phyloP scores from a whole-genome alignment of 2,113 vertebrate species.

The Pomatorhinus ruficollis region DNA sequence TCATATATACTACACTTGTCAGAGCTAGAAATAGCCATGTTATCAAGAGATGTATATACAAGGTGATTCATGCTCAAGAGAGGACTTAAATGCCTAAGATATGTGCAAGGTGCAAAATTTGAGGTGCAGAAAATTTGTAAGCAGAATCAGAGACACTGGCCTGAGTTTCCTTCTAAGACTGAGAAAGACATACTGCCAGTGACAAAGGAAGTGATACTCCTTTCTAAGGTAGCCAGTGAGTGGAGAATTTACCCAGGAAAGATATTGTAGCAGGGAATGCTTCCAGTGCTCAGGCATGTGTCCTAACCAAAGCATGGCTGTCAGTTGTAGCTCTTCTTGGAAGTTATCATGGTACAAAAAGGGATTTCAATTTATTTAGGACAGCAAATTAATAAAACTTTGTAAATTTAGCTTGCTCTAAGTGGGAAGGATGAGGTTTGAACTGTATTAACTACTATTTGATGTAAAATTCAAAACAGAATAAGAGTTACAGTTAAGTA shows the following conservation, averaged over 20 bases:
- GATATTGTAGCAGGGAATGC: background rate
- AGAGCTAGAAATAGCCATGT: background rate
- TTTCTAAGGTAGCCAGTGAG: background rate
- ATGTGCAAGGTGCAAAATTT: background rate
- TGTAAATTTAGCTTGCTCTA: background rate
- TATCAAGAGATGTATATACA: background rate
- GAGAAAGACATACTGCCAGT: background rate
- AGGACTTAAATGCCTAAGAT: background rate
- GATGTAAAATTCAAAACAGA: background rate
- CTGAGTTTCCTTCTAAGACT: background rate
- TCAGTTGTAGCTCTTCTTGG: background rate
- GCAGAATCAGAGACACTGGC: background rate
- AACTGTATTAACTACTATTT: background rate
- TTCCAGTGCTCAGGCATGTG: background rate
- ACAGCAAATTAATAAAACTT: background rate
- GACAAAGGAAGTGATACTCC: background rate
- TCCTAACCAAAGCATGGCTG: background rate
- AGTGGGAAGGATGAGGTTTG: background rate
- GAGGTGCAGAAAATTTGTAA: background rate
- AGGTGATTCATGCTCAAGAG: background rate
- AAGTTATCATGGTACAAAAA: background rate
- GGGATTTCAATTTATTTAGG: background rate
- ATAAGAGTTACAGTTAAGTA: background rate
- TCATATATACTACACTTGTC: background rate
- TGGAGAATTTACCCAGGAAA: background rate